Conservation (phyloP, 2,113 vertebrate genomes). For the Arvicanthis niloticus region DNA sequence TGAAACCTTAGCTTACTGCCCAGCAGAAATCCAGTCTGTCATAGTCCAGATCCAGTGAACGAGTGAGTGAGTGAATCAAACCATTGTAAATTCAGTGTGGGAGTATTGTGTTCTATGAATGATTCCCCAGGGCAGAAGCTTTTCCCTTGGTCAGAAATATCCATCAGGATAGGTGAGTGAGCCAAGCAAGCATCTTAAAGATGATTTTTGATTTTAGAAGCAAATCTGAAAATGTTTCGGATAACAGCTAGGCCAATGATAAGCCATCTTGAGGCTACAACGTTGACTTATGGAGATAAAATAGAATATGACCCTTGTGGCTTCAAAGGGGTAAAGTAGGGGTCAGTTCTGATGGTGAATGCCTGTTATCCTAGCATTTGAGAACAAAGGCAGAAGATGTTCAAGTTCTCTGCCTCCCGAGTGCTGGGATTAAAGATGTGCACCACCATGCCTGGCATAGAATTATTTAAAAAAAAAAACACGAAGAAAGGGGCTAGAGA, state of each 20-base stretch:
- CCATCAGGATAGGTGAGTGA: not conserved
- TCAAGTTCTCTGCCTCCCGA: not conserved
- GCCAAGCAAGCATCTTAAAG: not conserved
- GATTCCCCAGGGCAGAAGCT: not conserved
- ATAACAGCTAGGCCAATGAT: not conserved
- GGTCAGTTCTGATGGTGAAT: not conserved
- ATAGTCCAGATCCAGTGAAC: not conserved
- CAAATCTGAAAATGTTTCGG: not conserved
- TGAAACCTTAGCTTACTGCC: not conserved
- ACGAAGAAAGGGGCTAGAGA: not conserved
- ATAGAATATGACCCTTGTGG: not conserved
- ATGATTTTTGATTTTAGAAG: not conserved
- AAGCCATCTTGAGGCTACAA: no score
- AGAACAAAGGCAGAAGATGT: not conserved
- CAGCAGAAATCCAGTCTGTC: not conserved
- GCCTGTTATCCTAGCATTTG: not conserved
- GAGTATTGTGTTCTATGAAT: not conserved
- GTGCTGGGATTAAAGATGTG: not conserved
- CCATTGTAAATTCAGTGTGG: not conserved
- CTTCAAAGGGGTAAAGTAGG: not conserved
- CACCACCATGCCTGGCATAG: not conserved
- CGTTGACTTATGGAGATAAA: not conserved
- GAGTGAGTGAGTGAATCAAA: not conserved
- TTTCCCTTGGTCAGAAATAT: not conserved
- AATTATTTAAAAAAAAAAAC: not conserved